Conservation (phyloP, 2,113 vertebrate species). For the Triplophysa dalaica region DNA sequence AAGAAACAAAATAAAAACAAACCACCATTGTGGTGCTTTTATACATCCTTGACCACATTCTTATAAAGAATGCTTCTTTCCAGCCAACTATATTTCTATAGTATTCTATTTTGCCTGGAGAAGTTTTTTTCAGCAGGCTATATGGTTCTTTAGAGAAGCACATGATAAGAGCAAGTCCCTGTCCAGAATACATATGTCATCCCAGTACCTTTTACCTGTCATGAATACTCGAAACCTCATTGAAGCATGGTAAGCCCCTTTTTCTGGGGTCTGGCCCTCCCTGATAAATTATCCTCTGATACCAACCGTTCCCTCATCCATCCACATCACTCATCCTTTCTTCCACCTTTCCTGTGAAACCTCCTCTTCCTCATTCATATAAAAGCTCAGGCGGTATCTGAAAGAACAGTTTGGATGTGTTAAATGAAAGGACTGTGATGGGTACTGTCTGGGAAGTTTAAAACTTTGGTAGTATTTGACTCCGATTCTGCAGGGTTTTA, state of each 20-base stretch:
- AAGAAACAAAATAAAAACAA: not conserved
- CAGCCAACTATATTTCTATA: no score
- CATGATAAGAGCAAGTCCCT: constrained; percentile 54
- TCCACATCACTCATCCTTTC: constrained; percentile 22
- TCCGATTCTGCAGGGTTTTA: constrained; percentile 2
- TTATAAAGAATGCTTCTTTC: no score
- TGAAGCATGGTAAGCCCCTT: not conserved
- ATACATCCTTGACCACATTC: no score
- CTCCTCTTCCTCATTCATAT: not conserved
- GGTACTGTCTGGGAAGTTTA: not conserved
- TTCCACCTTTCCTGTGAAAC: constrained; percentile 21
- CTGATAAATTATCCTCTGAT: not conserved
- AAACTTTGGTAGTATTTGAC: constrained; percentile 10
- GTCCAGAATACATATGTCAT: constrained; percentile 86
- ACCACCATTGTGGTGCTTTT: no score
- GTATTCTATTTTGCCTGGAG: no score
- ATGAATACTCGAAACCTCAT: constrained; percentile 3
- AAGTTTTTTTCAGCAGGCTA: no score
- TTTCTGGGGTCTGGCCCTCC: not conserved
- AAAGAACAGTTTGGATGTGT: constrained; percentile 19
- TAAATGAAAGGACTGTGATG: not conserved
- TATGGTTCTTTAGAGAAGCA: constrained; percentile 22
- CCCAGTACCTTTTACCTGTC: constrained; percentile 76
- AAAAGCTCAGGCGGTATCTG: not conserved
- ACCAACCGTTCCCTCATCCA: constrained; percentile 21